A percentile compares a stretch with the other conserved stretches of the same genome.
These are phyloP conservation scores for Anniella stebbinsi DNA, from an alignment of 2,797 vertebrate species.

Conservation along the genomic window DNA sequence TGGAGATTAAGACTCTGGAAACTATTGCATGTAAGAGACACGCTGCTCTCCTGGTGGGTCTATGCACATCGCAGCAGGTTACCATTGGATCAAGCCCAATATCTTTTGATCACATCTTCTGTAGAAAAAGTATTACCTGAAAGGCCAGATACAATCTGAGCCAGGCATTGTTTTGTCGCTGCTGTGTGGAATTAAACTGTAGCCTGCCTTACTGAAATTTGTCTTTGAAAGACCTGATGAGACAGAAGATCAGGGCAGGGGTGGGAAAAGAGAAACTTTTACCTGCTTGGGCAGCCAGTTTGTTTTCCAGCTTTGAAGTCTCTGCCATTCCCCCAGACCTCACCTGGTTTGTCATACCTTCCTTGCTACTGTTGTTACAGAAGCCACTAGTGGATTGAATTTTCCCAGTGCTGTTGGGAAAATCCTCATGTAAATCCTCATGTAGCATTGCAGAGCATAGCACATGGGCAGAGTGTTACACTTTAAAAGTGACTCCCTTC, in stretches of 20 bases:
- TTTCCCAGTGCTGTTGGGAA: too few species aligned
- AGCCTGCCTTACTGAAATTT: background rate
- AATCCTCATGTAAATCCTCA: too few species aligned
- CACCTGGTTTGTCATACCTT: background rate
- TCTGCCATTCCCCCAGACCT: background rate
- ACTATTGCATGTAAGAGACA: constrained; percentile 88
- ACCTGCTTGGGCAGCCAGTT: background rate
- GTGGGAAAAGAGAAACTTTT: constrained; percentile 9
- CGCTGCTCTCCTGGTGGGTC: background rate
- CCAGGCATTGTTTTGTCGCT: background rate
- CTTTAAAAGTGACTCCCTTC: constrained; percentile 41
- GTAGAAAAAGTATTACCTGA: background rate
- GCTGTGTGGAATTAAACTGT: background rate
- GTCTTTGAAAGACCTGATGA: constrained; percentile 24
- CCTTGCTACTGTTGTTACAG: background rate
- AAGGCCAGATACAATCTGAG: too few species aligned
- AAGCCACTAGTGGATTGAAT: background rate
- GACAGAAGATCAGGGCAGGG: background rate
- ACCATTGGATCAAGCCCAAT: background rate
- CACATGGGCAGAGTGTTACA: too few species aligned
- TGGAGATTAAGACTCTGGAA: constrained; percentile 88
- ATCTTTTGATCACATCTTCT: background rate
- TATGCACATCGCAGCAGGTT: background rate
- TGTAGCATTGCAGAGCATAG: background rate
- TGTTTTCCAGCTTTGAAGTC: background rate